Evolutionary conservation across 37 sponge, comb jelly and placozoan species (phyloP).

Genomic region (Haliclona indistincta): DNA sequence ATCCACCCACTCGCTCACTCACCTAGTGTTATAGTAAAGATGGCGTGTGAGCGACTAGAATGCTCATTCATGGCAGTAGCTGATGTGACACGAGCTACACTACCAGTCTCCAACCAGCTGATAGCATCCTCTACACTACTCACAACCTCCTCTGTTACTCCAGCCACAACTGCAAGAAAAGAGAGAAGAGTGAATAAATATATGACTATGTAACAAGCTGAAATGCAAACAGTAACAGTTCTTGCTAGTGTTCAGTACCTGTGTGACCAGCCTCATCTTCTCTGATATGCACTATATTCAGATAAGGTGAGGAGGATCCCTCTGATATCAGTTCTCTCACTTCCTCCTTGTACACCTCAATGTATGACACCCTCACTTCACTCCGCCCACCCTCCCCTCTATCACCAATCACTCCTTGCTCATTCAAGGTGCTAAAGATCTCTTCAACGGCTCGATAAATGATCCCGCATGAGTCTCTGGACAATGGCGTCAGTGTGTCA

Average conservation of each 20-base stretch:
- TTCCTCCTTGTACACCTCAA: slow-evolving; percentile 71
- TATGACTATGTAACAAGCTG: not conserved
- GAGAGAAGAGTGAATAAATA: slow-evolving; percentile 1
- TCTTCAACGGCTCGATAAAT: slow-evolving; percentile 68
- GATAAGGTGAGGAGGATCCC: not conserved
- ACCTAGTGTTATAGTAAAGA: slow-evolving; percentile 75
- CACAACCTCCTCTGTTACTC: slow-evolving; percentile 38
- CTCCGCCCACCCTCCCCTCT: not conserved
- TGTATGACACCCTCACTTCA: slow-evolving; percentile 27
- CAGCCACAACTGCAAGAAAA: slow-evolving; percentile 34
- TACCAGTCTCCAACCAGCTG: slow-evolving; percentile 63
- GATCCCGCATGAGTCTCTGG: slow-evolving; percentile 47
- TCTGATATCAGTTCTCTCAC: slow-evolving; percentile 46
- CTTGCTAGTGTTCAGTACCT: too few species aligned
- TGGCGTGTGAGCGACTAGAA: slow-evolving; percentile 84
- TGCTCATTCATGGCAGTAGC: slow-evolving; percentile 81
- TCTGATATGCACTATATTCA: slow-evolving; percentile 54
- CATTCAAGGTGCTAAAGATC: slow-evolving; percentile 38
- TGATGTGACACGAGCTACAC: slow-evolving; percentile 61
- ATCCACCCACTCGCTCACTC: too few species aligned
- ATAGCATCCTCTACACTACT: slow-evolving; percentile 50
- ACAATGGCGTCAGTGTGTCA: not conserved
- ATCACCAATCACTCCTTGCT: not conserved
- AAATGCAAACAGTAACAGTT: too few species aligned
- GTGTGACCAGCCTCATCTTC: slow-evolving; percentile 80